A percentile compares a stretch with the other conserved stretches of the same genome.
Conservation (phyloP, 2,888 invertebrate species). For the Poecilus cupreus region DNA sequence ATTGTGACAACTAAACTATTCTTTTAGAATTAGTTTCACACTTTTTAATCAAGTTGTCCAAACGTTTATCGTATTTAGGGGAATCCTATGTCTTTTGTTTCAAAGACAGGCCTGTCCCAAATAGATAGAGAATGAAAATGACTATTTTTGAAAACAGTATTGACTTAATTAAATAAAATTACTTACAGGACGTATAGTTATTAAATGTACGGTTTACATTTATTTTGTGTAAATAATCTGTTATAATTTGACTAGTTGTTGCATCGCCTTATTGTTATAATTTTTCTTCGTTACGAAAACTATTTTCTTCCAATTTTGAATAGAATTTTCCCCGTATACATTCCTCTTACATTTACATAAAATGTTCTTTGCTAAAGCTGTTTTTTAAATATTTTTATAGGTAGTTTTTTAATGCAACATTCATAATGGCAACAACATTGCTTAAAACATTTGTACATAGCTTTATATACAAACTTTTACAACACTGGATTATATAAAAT, state of each 20-base stretch:
- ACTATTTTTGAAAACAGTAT: slow-evolving; percentile 40
- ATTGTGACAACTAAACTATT: not conserved
- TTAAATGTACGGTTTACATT: not conserved
- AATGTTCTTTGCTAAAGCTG: slow-evolving; percentile 36
- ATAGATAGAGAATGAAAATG: slow-evolving; percentile 32
- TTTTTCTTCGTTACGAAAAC: slow-evolving; percentile 8
- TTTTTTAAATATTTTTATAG: slow-evolving; percentile 52
- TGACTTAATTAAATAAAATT: slow-evolving; percentile 14
- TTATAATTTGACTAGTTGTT: slow-evolving; percentile 31
- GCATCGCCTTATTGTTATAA: slow-evolving; percentile 26
- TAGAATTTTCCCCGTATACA: slow-evolving; percentile 44
- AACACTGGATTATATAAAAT: slow-evolving; percentile 37
- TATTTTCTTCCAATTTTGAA: slow-evolving; percentile 40
- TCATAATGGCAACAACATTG: slow-evolving; percentile 27
- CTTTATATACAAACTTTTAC: slow-evolving; percentile 57
- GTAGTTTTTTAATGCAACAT: slow-evolving; percentile 41
- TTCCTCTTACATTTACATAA: slow-evolving; percentile 35
- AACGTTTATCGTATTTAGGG: not conserved
- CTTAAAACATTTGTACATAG: slow-evolving; percentile 49
- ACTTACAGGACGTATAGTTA: slow-evolving; percentile 1
- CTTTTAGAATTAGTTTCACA: not conserved
- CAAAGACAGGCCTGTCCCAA: slow-evolving; percentile 9
- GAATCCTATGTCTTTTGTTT: slow-evolving; percentile 1
- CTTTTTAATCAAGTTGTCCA: slow-evolving; percentile 13
- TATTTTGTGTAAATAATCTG: slow-evolving; percentile 43